A percentile compares a stretch with the other conserved stretches of the same genome.
Conservation (phyloP, 2,113 vertebrate genomes). For the Clarias magur region DNA sequence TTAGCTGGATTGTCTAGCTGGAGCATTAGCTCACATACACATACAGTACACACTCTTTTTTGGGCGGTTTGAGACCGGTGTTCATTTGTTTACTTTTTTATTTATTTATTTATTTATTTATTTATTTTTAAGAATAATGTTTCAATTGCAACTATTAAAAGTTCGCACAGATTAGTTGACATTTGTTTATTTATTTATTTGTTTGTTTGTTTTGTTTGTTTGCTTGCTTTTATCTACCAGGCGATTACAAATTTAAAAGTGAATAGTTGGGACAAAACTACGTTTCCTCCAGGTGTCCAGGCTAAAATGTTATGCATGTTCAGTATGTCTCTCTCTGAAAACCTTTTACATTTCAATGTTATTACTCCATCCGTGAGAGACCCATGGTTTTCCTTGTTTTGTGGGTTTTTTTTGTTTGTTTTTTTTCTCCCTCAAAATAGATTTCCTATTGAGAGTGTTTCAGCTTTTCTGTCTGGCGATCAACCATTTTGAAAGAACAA, state of each 20-base stretch:
- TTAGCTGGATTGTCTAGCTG: no score
- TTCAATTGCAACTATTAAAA: background rate
- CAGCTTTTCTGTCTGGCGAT: background rate
- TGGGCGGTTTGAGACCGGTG: no score
- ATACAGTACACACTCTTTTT: no score
- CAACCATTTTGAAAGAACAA: background rate
- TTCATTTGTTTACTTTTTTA: no score
- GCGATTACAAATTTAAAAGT: background rate
- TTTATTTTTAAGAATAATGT: no score
- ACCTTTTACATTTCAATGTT: background rate
- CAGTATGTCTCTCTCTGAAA: background rate
- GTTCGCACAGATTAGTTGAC: background rate
- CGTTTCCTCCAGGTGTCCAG: background rate
- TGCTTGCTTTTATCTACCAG: background rate
- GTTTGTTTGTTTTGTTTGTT: background rate
- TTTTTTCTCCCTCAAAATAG: background rate
- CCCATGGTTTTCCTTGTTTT: background rate
- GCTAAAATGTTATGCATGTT: no score
- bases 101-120: no score
- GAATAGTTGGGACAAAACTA: background rate
- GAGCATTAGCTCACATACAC: no score
- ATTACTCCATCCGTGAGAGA: background rate
- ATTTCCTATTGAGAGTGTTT: background rate
- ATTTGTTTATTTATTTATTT: no score
- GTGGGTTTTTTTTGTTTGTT: background rate